phyloP scores from a whole-genome alignment of 2,888 invertebrate genomes.

The Leucozona laternaria region DNA sequence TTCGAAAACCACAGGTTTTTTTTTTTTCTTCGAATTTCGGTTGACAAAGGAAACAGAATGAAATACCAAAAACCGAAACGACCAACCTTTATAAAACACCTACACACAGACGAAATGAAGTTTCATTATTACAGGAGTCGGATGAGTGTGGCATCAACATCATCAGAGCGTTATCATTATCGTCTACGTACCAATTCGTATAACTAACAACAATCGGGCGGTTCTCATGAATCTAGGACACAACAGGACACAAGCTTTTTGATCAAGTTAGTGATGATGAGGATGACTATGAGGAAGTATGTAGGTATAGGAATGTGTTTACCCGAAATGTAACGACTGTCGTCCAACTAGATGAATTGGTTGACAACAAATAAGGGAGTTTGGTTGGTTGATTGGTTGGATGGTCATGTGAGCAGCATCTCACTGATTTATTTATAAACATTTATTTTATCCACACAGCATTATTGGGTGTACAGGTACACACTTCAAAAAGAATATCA shows the following conservation, averaged over 20 bases:
- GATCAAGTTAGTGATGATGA: slow-evolving; percentile 25
- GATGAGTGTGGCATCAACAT: slow-evolving; percentile 7
- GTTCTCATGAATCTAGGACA: slow-evolving; percentile 43
- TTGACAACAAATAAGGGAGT: slow-evolving; percentile 25
- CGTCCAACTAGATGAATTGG: slow-evolving; percentile 49
- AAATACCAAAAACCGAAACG: slow-evolving; percentile 22
- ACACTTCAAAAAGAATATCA: slow-evolving; percentile 27
- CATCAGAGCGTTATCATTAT: slow-evolving; percentile 50
- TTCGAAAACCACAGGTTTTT: slow-evolving; percentile 1
- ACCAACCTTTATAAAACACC: not conserved
- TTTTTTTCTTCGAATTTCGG: not conserved
- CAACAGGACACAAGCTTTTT: slow-evolving; percentile 41
- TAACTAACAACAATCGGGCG: slow-evolving; percentile 32
- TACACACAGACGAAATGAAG: slow-evolving; percentile 39
- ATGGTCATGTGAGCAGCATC: slow-evolving; percentile 15
- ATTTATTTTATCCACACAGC: slow-evolving; percentile 14
- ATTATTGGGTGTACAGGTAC: not conserved
- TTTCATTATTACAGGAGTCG: slow-evolving; percentile 39
- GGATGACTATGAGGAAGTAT: not conserved
- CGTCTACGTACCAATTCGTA: slow-evolving; percentile 1
- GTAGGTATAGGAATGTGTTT: not conserved
- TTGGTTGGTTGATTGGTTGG: not conserved
- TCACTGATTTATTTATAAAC: slow-evolving; percentile 53
- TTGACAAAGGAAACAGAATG: slow-evolving; percentile 23
- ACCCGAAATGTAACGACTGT: slow-evolving; percentile 49